Percentiles rank a stretch among this genome's conserved stretches.
Evolutionary conservation across 2,113 vertebrate genomes (phyloP).

Genomic region (Brachypodius melanocephalos): DNA sequence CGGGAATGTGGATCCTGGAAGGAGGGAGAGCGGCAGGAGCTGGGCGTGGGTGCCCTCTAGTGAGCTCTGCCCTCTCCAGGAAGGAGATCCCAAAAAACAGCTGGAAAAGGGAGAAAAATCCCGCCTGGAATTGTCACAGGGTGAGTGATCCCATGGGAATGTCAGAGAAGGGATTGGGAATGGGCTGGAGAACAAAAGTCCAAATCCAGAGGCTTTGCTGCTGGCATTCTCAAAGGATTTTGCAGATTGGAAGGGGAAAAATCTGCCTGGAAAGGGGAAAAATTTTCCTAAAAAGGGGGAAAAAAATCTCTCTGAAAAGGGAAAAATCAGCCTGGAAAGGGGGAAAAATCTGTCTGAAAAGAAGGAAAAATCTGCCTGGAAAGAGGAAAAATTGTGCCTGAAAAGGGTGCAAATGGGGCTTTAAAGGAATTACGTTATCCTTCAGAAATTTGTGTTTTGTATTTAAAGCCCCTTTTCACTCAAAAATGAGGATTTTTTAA

Average conservation of each 20-base stretch:
- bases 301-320: no score
- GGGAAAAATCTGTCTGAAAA: no score
- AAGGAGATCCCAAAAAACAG: neutral
- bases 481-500: neutral
- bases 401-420: neutral
- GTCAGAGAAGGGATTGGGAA: neutral
- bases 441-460: neutral
- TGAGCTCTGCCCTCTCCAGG: neutral
- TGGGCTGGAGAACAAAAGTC: neutral
- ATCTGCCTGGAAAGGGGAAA: no score
- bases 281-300: no score
- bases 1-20: neutral
- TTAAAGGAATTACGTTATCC: neutral
- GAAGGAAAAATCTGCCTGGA: neutral
- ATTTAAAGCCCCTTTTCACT: neutral
- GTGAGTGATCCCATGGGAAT: neutral
- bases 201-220: neutral
- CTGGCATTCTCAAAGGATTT: neutral
- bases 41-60: neutral
- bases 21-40: neutral
- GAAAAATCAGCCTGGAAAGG: no score
- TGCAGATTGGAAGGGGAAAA: neutral
- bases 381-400: no score
- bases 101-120: neutral
- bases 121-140: neutral